Base-by-base conservation (phyloP, 2,888 invertebrate genomes). In the Thereva unica region DNA sequence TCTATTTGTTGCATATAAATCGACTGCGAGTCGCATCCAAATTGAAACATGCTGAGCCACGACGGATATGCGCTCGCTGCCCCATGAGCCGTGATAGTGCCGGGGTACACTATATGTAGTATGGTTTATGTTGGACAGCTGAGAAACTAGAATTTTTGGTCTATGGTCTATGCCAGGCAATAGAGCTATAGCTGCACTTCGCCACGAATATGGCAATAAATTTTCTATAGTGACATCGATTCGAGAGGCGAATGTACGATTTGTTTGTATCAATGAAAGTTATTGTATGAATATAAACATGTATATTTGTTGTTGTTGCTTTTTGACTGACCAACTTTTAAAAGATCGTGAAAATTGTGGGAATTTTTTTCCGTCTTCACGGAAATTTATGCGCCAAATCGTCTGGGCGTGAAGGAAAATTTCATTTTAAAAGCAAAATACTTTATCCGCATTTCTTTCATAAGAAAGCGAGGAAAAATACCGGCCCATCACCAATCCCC, bases 21-120 rank as follows among this genome's bases (percentile, higher is more conserved):
- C 49, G 59, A 45, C 40, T 47, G 38, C 40, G 59, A 59, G 59
- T 49, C 38, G 49, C 59, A 49, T 59, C 59, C 59, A 59, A 59
- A 59, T 59, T 59, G 59, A 59, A 59, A 59, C 59, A 59, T 59
- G 59, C 59, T 59, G 59, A 49, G 59, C 59, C 23, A 49, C 59
- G 59, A 59, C 59, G 49, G 59, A 49, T 59, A 59, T 59, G 45
- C 23, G 23, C 23, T 23, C 23, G 23, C 23, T 23, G 23, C 23
- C 23, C 23, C 23, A 23, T 23, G 23, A 23, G 23, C 23, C 23
- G 23, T 23, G 23, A 23, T 23, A 23, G 23, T 23, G 23, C 23
- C 23, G 23, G 23, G 23, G 23, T 23, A 59, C 45, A 59, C 59
- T 45, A 59, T 47, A 49, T 59, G 59, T 59, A 45, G 59, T 47